Percentiles rank a stretch among this genome's conserved stretches.
Conservation (phyloP, 2,888 invertebrate species). For the Rugalucina vietnamica region DNA sequence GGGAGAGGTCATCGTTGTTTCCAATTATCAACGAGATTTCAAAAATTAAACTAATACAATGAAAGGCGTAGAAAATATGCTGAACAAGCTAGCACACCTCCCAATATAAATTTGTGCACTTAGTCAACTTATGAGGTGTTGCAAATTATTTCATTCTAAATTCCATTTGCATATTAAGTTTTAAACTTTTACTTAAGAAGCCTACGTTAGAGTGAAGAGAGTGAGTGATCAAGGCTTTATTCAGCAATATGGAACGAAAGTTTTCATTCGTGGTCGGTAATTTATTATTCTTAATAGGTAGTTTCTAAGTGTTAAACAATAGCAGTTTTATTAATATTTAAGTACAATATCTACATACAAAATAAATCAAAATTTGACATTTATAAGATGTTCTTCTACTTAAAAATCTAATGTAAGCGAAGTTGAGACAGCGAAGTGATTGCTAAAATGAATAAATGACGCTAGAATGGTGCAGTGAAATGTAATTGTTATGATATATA, state of each 20-base stretch:
- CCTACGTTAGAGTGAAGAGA: too few species aligned
- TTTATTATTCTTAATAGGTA: slow-evolving; percentile 23
- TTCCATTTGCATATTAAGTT: too few species aligned
- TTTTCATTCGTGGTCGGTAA: not conserved
- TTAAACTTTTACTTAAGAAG: too few species aligned
- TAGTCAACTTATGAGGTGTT: too few species aligned
- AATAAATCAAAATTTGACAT: slow-evolving; percentile 61
- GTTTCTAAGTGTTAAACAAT: slow-evolving; percentile 47
- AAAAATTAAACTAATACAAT: too few species aligned
- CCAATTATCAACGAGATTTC: too few species aligned
- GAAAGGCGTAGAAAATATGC: too few species aligned
- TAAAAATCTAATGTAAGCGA: slow-evolving; percentile 7
- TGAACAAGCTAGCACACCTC: too few species aligned
- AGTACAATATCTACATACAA: slow-evolving; percentile 51
- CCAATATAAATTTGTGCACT: too few species aligned
- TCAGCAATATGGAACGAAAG: not conserved
- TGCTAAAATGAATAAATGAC: not conserved
- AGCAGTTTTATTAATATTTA: slow-evolving; percentile 55
- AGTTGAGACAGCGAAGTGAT: not conserved
- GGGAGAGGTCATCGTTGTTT: too few species aligned
- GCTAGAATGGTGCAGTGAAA: not conserved
- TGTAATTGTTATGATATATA: not conserved
- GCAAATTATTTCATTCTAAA: too few species aligned
- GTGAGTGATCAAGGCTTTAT: too few species aligned
- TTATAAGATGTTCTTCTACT: slow-evolving; percentile 34